Percentiles rank a stretch among this genome's conserved stretches.
Conservation (phyloP, 2,113 vertebrate species). For the Eulemur macaco region DNA sequence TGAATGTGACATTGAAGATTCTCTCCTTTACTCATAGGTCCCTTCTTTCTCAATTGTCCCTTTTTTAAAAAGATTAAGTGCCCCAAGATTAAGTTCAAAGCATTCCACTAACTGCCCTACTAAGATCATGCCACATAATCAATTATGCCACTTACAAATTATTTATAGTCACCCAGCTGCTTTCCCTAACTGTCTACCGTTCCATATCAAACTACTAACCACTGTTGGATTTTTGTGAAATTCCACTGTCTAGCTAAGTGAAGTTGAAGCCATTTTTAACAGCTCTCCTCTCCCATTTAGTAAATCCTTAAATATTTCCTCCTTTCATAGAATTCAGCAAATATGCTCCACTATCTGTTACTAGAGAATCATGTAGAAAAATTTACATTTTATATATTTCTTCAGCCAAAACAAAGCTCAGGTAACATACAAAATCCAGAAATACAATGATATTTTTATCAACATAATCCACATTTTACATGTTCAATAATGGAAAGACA, state of each 20-base stretch:
- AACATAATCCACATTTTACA: conserved; percentile 14
- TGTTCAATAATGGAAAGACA: neutral
- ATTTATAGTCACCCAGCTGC: neutral
- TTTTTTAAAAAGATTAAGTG: neutral
- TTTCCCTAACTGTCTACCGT: neutral
- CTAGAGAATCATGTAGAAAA: neutral
- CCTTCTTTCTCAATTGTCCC: neutral
- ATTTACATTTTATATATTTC: neutral
- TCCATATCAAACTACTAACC: neutral
- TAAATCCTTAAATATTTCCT: neutral
- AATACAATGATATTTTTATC: conserved; percentile 15
- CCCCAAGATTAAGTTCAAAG: neutral
- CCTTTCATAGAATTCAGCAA: neutral
- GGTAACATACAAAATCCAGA: neutral
- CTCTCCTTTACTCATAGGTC: neutral
- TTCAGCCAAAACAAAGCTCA: neutral
- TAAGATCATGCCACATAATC: neutral
- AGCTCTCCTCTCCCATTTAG: neutral
- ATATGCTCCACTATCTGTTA: neutral
- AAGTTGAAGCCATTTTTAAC: conserved; percentile 4
- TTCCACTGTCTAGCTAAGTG: neutral
- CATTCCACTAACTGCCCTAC: neutral
- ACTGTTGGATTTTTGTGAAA: neutral
- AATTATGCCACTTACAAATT: neutral
- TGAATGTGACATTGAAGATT: neutral